Evolutionary conservation across 2,888 invertebrate genomes (phyloP).

Genomic region (Drosophila flavopinicola): DNA sequence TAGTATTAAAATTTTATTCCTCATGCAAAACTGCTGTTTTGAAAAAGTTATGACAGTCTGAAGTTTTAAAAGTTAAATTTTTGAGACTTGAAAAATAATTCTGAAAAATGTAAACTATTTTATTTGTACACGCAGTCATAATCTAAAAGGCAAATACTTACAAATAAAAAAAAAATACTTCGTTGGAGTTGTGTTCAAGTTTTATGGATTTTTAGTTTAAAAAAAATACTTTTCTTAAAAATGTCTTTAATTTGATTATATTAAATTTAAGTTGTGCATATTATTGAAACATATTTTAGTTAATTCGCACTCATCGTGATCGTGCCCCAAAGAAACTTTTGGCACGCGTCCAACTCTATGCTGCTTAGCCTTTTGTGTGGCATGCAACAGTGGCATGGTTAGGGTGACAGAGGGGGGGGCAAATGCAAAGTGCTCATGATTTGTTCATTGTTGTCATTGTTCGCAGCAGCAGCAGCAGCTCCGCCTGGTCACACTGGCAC

Average conservation of each 20-base stretch:
- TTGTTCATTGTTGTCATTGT: slow-evolving; percentile 80
- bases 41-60: too few relatives aligned
- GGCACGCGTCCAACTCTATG: slow-evolving; percentile 44
- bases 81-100: neutral
- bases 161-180: too few relatives aligned
- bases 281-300: neutral
- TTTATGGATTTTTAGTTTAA: too few relatives aligned
- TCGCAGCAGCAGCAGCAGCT: slow-evolving; percentile 24
- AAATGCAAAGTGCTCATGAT: slow-evolving; percentile 75
- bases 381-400: slow-evolving; percentile 19
- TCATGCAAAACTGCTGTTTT: too few relatives aligned
- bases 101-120: neutral
- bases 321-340: slow-evolving; percentile 5
- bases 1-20: too few relatives aligned
- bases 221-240: too few relatives aligned
- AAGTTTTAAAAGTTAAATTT: too few relatives aligned
- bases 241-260: neutral
- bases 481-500: slow-evolving; percentile 45
- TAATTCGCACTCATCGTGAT: neutral
- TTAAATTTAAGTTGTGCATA: too few relatives aligned
- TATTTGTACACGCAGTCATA: too few relatives aligned
- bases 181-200: too few relatives aligned
- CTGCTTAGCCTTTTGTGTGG: slow-evolving; percentile 61
- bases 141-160: neutral
- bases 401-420: slow-evolving; percentile 12